A percentile compares a stretch with the other conserved stretches of the same genome.
Evolutionary conservation across 2,113 vertebrate genomes (phyloP).

Genomic region (Mystacornis crossleyi): DNA sequence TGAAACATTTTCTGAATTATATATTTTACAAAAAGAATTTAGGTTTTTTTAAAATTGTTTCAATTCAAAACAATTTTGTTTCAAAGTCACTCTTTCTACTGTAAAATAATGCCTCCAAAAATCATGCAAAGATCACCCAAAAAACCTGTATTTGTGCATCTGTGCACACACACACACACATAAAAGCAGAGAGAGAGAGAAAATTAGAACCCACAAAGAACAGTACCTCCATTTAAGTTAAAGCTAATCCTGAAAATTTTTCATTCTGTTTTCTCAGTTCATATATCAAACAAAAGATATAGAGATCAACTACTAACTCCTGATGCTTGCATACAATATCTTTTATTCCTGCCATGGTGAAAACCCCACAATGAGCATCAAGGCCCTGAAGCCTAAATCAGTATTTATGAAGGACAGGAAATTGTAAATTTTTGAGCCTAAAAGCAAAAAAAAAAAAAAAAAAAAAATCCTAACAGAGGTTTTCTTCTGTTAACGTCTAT

Average conservation of each 20-base stretch:
- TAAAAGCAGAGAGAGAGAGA: neutral
- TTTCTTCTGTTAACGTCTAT: neutral
- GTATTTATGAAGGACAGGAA: neutral
- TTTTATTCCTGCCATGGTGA: neutral
- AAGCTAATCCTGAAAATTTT: neutral
- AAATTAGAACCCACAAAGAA: neutral
- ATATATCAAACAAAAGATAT: neutral
- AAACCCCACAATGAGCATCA: neutral
- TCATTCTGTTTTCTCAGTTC: neutral
- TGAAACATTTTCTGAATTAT: neutral
- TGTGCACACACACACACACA: accelerated
- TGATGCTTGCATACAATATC: neutral
- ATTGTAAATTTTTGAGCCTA: neutral
- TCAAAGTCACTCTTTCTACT: neutral
- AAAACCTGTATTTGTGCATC: neutral
- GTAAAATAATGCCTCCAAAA: neutral
- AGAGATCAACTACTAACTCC: neutral
- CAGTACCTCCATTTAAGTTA: neutral
- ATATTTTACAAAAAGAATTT: neutral
- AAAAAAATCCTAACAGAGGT: neutral
- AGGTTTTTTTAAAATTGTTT: neutral
- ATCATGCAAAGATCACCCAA: neutral
- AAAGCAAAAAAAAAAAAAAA: neutral
- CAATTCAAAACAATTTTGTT: neutral
- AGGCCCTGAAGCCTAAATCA: neutral